phyloP scores from a whole-genome alignment of 2,113 vertebrate genomes.

The Galeopterus variegatus region DNA sequence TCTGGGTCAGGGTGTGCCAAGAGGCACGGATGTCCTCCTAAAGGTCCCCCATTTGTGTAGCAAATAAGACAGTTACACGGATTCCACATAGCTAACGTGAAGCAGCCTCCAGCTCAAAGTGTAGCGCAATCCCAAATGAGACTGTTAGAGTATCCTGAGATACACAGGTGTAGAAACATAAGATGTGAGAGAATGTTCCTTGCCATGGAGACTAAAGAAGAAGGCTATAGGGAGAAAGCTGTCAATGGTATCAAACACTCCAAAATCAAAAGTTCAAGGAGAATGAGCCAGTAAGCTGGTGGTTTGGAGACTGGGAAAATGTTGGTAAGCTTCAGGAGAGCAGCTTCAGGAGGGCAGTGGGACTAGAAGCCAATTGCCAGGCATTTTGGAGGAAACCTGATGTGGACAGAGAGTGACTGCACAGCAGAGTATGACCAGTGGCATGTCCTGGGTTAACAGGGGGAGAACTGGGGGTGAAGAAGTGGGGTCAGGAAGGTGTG shows the following conservation, averaged over 20 bases:
- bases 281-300: no score
- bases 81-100: rapidly evolving
- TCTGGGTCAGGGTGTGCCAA: background rate
- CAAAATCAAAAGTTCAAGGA: background rate
- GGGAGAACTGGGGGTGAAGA: background rate
- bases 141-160: background rate
- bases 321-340: background rate
- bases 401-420: background rate
- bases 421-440: background rate
- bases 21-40: background rate
- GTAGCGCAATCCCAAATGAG: rapidly evolving
- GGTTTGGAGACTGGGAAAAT: background rate
- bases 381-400: background rate
- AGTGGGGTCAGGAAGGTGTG: background rate
- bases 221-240: background rate
- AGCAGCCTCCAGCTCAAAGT: background rate
- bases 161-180: background rate
- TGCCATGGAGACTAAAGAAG: background rate
- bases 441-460: background rate
- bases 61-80: background rate
- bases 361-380: rapidly evolving
- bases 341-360: background rate
- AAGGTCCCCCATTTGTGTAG: background rate
- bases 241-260: background rate
- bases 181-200: background rate